These are phyloP conservation scores for Stigmatopora nigra DNA, from an alignment of 2,113 vertebrate species.

Conservation along the genomic window DNA sequence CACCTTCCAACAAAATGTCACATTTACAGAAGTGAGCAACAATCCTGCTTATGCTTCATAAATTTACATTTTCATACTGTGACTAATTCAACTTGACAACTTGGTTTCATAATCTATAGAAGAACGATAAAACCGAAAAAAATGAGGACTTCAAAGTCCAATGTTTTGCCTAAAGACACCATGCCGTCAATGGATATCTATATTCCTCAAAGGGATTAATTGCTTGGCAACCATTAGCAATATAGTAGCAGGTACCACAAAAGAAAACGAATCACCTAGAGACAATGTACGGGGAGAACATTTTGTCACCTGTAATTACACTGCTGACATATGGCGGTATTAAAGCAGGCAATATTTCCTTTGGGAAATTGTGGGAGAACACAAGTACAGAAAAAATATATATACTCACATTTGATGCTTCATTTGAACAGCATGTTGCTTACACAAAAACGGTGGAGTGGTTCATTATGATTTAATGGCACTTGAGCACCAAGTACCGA, in stretches of 20 bases:
- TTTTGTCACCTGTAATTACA: constrained; percentile 33
- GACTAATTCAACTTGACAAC: background rate
- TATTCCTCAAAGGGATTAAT: background rate
- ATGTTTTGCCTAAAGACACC: no score
- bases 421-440: background rate
- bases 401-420: background rate
- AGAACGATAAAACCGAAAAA: background rate
- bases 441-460: no score
- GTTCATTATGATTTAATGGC: no score
- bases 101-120: background rate
- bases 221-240: background rate
- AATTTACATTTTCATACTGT: background rate
- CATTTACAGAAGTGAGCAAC: background rate
- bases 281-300: background rate
- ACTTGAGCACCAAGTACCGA: background rate
- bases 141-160: no score
- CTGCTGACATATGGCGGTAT: constrained; percentile 23
- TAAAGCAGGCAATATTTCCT: background rate
- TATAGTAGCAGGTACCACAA: background rate
- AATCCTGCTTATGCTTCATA: background rate
- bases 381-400: background rate
- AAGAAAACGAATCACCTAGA: constrained; percentile 9
- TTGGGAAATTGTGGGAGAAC: background rate
- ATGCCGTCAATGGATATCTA: background rate
- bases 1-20: no score